Evolutionary conservation across 2,113 vertebrate genomes (phyloP), one percentile per base, ranked within the genome.

Genomic region (Turnix velox): DNA sequence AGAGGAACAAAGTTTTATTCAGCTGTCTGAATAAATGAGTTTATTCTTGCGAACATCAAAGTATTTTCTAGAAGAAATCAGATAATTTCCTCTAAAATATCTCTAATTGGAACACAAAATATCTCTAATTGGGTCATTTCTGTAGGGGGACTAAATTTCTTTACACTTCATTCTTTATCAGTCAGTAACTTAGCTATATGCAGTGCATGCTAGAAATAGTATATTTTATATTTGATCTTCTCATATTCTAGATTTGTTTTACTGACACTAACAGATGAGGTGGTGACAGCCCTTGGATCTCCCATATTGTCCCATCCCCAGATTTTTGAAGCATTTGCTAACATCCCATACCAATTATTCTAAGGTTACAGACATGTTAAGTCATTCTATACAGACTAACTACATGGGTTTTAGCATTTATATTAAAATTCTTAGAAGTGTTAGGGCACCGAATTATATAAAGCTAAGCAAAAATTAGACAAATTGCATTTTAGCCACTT

Each of bases 251-350:
- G 42, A 0, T 73, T 28, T 85, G 19, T 82, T 20, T 45, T 43
- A 65, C 28, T 75, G 12, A 37, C 12, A 14, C 19, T 57, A 48
- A 42, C 33, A 18, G 49, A 84, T 22, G 7, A 49, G 1, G 22
- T 51, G 1, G 13, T 68, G 27, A 35, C 18, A 63, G 18, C 10
- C 10, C n/a, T 68, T 24, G 39, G 14, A 45, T 40, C 69, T 76
- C 16, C 11, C 3, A 23, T 23, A 45, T 33, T 18, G 63, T 61
- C 8, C 19, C 43, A 4, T 0, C 0, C 3, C 39, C 22, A 45
- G n/a, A 43, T 51, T 12, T 27, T 63, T 68, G 52, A 90, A 59
- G 14, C 8, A 9, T 61, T 12, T 73, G 14, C 5, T 77, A 4
- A 49, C 2, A 42, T 45, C 30, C 25, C 23, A 14, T 28, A 14